These are phyloP conservation scores for Pogonognathellus flavescens DNA, from an alignment of 1,140 invertebrate species.

Conservation along the genomic window DNA sequence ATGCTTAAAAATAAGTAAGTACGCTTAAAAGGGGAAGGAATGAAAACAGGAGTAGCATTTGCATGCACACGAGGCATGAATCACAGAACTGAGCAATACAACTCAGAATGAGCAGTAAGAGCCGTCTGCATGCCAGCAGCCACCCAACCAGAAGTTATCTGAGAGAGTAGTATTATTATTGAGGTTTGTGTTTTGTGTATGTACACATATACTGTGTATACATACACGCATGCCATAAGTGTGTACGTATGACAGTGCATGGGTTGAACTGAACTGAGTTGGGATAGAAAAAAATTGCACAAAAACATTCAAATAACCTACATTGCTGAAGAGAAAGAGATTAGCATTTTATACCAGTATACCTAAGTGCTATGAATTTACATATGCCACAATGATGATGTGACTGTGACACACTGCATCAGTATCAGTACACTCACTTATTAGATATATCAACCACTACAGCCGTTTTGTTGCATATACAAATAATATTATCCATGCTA, in stretches of 20 bases:
- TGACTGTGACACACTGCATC: too few relatives aligned
- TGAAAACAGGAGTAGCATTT: neutral
- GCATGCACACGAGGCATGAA: slow-evolving; percentile 22
- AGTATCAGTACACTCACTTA: too few relatives aligned
- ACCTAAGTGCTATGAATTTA: too few relatives aligned
- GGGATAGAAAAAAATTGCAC: slow-evolving; percentile 18
- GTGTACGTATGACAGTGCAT: neutral
- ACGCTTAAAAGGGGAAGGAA: neutral
- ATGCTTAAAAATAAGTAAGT: neutral
- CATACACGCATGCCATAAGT: slow-evolving; percentile 37
- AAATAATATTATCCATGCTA: too few relatives aligned
- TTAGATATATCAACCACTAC: too few relatives aligned
- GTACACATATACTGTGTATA: neutral
- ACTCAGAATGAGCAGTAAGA: neutral
- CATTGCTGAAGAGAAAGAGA: slow-evolving; percentile 13
- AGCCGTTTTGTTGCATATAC: too few relatives aligned
- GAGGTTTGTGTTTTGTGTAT: neutral
- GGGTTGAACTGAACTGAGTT: neutral
- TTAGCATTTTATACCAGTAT: neutral
- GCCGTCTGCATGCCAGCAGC: neutral
- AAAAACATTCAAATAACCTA: slow-evolving; percentile 42
- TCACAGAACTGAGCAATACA: neutral
- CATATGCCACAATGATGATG: too few relatives aligned
- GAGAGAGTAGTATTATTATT: neutral
- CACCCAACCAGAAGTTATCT: neutral